Percentiles rank a stretch among this genome's conserved stretches.
Conservation (phyloP, 1,140 invertebrate species). For the Drepana arcuata region DNA sequence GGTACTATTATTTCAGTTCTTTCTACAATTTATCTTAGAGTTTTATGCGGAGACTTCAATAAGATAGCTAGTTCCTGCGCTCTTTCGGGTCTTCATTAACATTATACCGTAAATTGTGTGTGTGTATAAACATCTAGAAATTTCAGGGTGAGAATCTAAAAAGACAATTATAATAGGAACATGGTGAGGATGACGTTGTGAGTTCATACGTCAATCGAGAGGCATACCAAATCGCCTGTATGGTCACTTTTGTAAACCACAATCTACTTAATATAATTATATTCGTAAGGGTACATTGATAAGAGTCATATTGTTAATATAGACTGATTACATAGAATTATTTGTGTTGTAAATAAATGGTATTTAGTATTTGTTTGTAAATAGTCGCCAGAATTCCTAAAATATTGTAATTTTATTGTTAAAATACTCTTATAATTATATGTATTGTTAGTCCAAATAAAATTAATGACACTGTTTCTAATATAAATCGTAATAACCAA, state of each 20-base stretch:
- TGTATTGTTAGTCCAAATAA: too few species aligned
- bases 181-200: too few species aligned
- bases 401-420: not conserved
- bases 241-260: too few species aligned
- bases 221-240: too few species aligned
- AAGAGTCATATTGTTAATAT: constrained; percentile 25
- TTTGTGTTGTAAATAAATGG: constrained; percentile 23
- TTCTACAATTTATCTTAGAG: constrained; percentile 42
- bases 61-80: constrained; percentile 44
- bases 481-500: too few species aligned
- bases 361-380: constrained; percentile 1
- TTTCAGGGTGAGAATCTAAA: constrained; percentile 16
- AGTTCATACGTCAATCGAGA: too few species aligned
- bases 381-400: not conserved
- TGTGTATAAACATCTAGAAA: constrained; percentile 1
- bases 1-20: constrained; percentile 39
- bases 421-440: not conserved
- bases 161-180: not conserved
- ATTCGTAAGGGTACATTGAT: not conserved
- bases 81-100: not conserved
- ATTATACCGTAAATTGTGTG: not conserved
- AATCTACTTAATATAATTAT: not conserved
- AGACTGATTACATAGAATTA: constrained; percentile 36
- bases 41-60: constrained; percentile 46
- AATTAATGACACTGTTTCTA: too few species aligned